Conservation (phyloP, 1,140 invertebrate genomes). For the Drosophila yakuba region DNA sequence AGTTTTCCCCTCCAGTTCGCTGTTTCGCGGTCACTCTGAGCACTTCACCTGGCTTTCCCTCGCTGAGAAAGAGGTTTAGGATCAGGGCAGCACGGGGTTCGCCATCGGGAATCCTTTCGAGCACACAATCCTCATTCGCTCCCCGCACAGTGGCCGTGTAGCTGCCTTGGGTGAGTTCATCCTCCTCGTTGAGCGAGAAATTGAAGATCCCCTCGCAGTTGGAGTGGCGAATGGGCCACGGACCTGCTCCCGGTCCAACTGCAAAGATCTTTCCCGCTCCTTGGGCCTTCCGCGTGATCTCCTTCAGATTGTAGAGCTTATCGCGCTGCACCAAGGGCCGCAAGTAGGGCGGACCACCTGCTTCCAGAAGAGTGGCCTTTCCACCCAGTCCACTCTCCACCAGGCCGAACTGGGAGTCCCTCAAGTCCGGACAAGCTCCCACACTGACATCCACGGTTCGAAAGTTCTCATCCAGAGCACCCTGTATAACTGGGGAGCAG, state of each 20-base stretch:
- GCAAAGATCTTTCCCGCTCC: conserved; percentile 83
- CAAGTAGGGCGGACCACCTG: conserved; percentile 93
- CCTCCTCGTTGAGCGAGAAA: conserved; percentile 86
- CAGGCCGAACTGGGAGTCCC: conserved; percentile 90
- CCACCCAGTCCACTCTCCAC: conserved; percentile 91
- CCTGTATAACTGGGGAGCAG: conserved; percentile 88
- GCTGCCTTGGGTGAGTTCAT: conserved; percentile 87
- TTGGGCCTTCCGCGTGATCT: conserved; percentile 85
- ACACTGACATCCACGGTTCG: conserved; percentile 89
- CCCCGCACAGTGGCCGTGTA: conserved; percentile 86
- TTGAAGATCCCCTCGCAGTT: conserved; percentile 87
- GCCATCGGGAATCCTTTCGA: conserved; percentile 87
- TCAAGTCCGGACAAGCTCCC: conserved; percentile 94
- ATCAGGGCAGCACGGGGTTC: conserved; percentile 92
- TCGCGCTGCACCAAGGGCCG: conserved; percentile 90
- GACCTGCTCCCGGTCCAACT: conserved; percentile 95
- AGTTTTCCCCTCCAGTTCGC: conserved; percentile 92
- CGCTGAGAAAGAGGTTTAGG: conserved; percentile 91
- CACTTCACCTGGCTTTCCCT: conserved; percentile 92
- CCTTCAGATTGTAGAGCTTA: conserved; percentile 92
- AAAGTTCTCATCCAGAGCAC: conserved; percentile 90
- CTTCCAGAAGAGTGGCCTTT: conserved; percentile 90
- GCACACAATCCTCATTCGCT: conserved; percentile 86
- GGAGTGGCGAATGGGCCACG: conserved; percentile 85
- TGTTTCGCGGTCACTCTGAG: conserved; percentile 92